Base-by-base conservation (phyloP, 2,113 vertebrate genomes). In the Dunckerocampus dactyliophorus region DNA sequence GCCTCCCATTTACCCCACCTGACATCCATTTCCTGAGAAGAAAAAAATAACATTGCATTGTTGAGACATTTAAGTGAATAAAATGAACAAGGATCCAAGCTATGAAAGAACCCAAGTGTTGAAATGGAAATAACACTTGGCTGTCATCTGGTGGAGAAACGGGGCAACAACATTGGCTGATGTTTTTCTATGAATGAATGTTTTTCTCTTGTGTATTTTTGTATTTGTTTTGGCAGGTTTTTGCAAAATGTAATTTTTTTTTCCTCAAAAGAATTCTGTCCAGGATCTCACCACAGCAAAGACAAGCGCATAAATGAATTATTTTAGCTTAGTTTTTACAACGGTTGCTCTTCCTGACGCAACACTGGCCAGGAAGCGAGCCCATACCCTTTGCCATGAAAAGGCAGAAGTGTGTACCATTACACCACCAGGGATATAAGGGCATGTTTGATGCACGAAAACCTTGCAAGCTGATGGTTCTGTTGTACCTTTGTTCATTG, bases 391-490 rank as follows among this genome's bases (percentile, higher is more conserved):
- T 34, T 34, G 31, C 31, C 31, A 34, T 34, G 31, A 34, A 34
- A 28, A 8, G 24, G 24, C 24, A 28, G 24, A 5, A 28, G 24
- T 28, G 31, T 34, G 4, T 34, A 34, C 31, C 31, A 34, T 5
- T 5, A 34, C 6, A 34, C 31, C 31, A 34, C 31, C 31, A 34
- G 31, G 31, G 31, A 34, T 74, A 71, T 15, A 73, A 78, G 74
- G 81, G 82, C 81, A 70, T 83, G 79, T 83, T 68, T 77, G 79
- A 84, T 88, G 87, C 87, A 90, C 89, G 88, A 90, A 88, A 74
- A 69, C 67, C 71, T 77, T 80, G 67, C 82, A 83, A 76, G 63
- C 31, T 34, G 7, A 8, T 34, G 71, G 79, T 66, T 52, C 74
- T 62, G 47, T 79, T 59, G 66, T 66, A 78, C 5, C 5, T 72